A percentile compares a stretch with the other conserved stretches of the same genome.
Conservation (phyloP, 2,888 invertebrate genomes). For the Meta bourneti region DNA sequence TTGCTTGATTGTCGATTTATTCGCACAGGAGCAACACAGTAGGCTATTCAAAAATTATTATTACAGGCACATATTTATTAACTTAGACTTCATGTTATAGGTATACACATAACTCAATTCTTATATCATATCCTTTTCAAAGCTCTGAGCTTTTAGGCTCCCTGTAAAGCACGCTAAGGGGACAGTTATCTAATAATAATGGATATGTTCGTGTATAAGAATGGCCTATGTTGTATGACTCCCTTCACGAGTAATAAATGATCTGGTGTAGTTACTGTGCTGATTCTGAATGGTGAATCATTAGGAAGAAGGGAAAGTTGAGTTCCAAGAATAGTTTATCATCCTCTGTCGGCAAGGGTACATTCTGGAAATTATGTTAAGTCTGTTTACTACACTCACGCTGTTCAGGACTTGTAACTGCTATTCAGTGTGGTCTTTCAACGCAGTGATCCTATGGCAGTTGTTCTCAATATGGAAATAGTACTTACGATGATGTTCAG, state of each 20-base stretch:
- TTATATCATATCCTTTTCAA: neutral
- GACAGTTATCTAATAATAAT: neutral
- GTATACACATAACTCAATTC: neutral
- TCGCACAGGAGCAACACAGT: too few relatives aligned
- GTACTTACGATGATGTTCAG: too few relatives aligned
- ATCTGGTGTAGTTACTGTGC: neutral
- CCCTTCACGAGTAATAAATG: neutral
- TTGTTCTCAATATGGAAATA: too few relatives aligned
- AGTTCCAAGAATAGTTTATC: neutral
- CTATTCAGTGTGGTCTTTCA: too few relatives aligned
- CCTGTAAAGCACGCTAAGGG: neutral
- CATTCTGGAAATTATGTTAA: neutral
- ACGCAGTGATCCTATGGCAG: too few relatives aligned
- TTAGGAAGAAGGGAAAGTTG: neutral
- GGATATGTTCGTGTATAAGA: neutral
- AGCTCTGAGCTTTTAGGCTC: neutral
- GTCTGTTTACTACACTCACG: neutral
- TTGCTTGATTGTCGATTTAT: too few relatives aligned
- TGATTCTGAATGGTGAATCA: neutral
- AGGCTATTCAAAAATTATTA: too few relatives aligned
- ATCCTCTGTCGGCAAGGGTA: neutral
- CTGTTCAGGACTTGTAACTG: too few relatives aligned
- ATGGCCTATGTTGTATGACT: neutral
- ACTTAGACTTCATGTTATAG: too few relatives aligned
- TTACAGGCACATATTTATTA: too few relatives aligned